Percentiles rank a stretch among this genome's conserved stretches.
phyloP scores from a whole-genome alignment of 2,113 vertebrate species.

The Rhabdomys dilectus region DNA sequence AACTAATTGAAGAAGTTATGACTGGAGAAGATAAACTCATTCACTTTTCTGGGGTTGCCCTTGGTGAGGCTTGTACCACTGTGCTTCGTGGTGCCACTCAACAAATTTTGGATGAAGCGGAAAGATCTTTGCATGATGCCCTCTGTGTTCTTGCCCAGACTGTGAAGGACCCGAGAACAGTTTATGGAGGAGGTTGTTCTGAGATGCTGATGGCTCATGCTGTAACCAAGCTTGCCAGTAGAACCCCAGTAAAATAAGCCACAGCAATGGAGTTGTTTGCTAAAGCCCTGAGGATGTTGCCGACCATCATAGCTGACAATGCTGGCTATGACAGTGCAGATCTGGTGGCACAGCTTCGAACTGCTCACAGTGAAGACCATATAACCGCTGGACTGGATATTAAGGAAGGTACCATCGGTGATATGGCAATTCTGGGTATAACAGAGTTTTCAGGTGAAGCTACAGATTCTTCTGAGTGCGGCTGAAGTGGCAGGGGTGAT shows the following conservation, averaged over 20 bases:
- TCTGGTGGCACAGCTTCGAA: conserved; percentile 96
- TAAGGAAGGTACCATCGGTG: conserved; percentile 91
- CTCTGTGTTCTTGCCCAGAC: conserved; percentile 98
- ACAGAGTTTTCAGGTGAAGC: conserved; percentile 99
- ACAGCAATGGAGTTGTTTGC: conserved; percentile 99
- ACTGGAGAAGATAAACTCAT: conserved; percentile 98
- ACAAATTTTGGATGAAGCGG: conserved; percentile 98
- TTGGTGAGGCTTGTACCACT: conserved; percentile 99
- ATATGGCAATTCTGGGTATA: conserved; percentile 94
- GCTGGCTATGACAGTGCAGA: conserved; percentile 99
- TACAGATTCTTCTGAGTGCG: conserved; percentile 96
- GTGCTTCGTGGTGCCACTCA: conserved; percentile 96
- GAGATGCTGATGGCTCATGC: conserved; percentile 99
- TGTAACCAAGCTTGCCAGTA: conserved; percentile 93
- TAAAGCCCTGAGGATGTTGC: conserved; percentile 96
- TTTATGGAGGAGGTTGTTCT: conserved; percentile 98
- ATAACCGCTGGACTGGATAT: conserved; percentile 95
- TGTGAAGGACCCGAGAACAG: conserved; percentile 95
- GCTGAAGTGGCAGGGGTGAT: conserved; percentile 99
- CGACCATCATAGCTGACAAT: conserved; percentile 98
- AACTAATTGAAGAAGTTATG: conserved; percentile 99
- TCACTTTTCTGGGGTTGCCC: conserved; percentile 97
- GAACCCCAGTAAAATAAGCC: conserved; percentile 97
- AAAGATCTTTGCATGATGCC: conserved; percentile 97
- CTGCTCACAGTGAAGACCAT: conserved; percentile 95